These are phyloP conservation scores for Chinchilla lanigera DNA, from an alignment of 2,113 vertebrate species.

Conservation along the genomic window DNA sequence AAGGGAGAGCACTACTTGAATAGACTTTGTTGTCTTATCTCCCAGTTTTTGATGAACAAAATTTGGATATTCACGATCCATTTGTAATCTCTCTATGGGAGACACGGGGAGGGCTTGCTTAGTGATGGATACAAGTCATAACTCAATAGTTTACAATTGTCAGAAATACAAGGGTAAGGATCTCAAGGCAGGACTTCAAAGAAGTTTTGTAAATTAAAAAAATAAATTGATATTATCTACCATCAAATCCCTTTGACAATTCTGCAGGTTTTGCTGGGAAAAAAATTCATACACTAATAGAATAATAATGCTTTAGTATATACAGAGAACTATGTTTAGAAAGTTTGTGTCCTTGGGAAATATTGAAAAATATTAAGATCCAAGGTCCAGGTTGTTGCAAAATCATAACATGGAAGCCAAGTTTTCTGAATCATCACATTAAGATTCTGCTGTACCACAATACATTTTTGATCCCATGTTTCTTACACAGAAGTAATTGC, in stretches of 20 bases:
- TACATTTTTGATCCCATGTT: neutral
- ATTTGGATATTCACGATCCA: too few relatives aligned
- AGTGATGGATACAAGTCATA: too few relatives aligned
- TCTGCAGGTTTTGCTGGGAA: neutral
- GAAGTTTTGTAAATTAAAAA: neutral
- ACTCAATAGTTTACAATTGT: neutral
- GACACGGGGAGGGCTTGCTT: fast-evolving
- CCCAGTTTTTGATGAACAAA: neutral
- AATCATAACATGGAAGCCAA: neutral
- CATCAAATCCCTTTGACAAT: neutral
- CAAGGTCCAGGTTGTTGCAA: neutral
- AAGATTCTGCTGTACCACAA: neutral
- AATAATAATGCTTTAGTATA: neutral
- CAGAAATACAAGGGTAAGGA: neutral
- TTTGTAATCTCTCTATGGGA: fast-evolving
- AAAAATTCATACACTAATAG: neutral
- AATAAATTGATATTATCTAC: neutral
- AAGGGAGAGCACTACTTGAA: neutral
- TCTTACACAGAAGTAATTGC: neutral
- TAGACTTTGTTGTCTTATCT: neutral
- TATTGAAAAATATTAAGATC: neutral
- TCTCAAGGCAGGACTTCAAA: neutral
- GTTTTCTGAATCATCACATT: neutral
- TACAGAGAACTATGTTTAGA: neutral
- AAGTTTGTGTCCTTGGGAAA: neutral